Conservation (phyloP, 2,113 vertebrate genomes). For the Haliaeetus leucogaster region DNA sequence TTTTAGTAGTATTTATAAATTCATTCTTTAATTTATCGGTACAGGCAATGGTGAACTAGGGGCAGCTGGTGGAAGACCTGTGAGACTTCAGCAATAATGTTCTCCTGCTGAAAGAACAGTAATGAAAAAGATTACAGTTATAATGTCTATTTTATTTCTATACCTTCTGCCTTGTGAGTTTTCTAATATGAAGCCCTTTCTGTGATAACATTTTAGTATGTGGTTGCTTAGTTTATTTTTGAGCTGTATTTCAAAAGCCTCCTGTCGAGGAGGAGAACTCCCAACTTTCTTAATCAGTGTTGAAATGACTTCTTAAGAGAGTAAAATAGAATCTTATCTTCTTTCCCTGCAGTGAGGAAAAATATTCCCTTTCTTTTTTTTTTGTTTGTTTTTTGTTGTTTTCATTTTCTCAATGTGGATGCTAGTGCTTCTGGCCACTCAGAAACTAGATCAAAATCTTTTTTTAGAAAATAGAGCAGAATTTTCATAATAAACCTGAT, state of each 20-base stretch:
- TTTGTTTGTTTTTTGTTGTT: too few species aligned
- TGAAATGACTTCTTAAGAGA: not conserved
- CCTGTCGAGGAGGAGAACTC: not conserved
- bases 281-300: not conserved
- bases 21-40: not conserved
- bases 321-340: not conserved
- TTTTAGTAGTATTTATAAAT: not conserved
- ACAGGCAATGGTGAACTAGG: not conserved
- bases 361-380: not conserved
- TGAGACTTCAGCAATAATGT: not conserved
- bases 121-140: too few species aligned
- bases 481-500: constrained; percentile 43
- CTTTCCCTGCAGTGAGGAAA: not conserved
- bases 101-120: not conserved
- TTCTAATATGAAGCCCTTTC: not conserved
- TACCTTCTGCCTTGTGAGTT: not conserved
- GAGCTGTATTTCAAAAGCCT: not conserved
- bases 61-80: not conserved
- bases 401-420: not conserved
- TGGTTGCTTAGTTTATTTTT: not conserved
- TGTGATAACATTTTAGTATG: not conserved
- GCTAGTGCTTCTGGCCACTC: not conserved
- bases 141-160: not conserved
- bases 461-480: constrained; percentile 46
- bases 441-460: constrained; percentile 18